Evolutionary conservation across 64 coral and sea anemone species (phyloP).

Genomic region (Montipora sp.): DNA sequence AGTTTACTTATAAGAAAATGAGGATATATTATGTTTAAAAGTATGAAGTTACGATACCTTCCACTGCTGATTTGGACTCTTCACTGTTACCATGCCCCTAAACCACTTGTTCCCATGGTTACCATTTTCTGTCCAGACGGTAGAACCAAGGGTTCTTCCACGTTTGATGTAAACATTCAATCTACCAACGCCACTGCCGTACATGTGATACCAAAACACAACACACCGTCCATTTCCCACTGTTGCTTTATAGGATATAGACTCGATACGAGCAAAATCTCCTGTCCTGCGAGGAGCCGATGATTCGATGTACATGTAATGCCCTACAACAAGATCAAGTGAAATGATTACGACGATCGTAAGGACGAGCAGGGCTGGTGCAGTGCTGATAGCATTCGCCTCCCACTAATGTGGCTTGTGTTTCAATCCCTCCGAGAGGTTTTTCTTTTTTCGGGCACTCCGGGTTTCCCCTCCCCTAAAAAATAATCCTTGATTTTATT

Average conservation of each 20-base stretch:
- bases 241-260: constrained; percentile 47
- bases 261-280: constrained; percentile 83
- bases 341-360: no score
- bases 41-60: constrained; percentile 43
- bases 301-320: constrained; percentile 95
- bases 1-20: no score
- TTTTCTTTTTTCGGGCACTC: no score
- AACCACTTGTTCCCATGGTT: constrained; percentile 92
- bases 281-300: constrained; percentile 75
- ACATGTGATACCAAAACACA: constrained; percentile 99
- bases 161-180: constrained; percentile 94
- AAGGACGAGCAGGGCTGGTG: no score
- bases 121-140: constrained; percentile 70
- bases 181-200: constrained; percentile 77
- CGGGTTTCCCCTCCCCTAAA: no score
- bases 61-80: constrained; percentile 72
- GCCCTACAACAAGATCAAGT: constrained; percentile 36
- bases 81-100: constrained; percentile 81
- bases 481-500: no score
- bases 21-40: background rate
- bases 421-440: no score
- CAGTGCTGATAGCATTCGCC: no score
- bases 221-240: constrained; percentile 88
- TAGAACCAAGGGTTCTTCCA: constrained; percentile 52
- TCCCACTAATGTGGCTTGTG: no score